These are phyloP conservation scores for Musca vetustissima DNA, from an alignment of 1,140 invertebrate genomes.

Conservation along the genomic window DNA sequence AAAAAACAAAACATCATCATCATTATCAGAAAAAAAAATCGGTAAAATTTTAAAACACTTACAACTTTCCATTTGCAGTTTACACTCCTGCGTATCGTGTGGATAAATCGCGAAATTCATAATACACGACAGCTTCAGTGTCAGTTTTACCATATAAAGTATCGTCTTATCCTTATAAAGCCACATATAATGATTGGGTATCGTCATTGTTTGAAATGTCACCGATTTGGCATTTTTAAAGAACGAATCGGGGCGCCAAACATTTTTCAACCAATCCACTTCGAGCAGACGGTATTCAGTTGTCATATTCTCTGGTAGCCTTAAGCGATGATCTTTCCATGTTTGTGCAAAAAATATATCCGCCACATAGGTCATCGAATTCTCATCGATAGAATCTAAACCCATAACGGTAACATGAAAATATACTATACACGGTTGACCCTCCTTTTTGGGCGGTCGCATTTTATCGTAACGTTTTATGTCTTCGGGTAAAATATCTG, in stretches of 20 bases:
- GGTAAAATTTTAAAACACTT: constrained; percentile 58
- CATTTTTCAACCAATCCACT: constrained; percentile 86
- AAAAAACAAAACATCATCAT: too few relatives aligned
- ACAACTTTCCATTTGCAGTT: constrained; percentile 89
- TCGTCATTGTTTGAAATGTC: constrained; percentile 91
- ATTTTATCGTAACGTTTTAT: constrained; percentile 87
- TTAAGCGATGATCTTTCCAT: constrained; percentile 86
- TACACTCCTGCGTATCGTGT: constrained; percentile 89
- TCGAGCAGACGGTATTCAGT: constrained; percentile 83
- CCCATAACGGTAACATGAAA: constrained; percentile 94
- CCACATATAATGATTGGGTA: constrained; percentile 90
- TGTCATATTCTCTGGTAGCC: constrained; percentile 88
- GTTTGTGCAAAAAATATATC: constrained; percentile 91
- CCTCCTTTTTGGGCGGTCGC: constrained; percentile 84
- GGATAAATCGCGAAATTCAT: constrained; percentile 93
- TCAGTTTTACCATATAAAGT: constrained; percentile 85
- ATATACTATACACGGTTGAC: constrained; percentile 80
- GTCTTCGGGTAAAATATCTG: constrained; percentile 82
- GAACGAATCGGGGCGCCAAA: constrained; percentile 88
- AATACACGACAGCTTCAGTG: constrained; percentile 79
- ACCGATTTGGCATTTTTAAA: constrained; percentile 90
- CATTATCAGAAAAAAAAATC: too few relatives aligned
- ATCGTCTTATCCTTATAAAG: constrained; percentile 86
- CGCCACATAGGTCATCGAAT: constrained; percentile 89
- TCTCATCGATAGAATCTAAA: constrained; percentile 88